Percentiles rank a stretch among this genome's conserved stretches.
These are phyloP conservation scores for Thalassaphorura encarpata DNA, from an alignment of 1,140 invertebrate genomes.

Conservation along the genomic window DNA sequence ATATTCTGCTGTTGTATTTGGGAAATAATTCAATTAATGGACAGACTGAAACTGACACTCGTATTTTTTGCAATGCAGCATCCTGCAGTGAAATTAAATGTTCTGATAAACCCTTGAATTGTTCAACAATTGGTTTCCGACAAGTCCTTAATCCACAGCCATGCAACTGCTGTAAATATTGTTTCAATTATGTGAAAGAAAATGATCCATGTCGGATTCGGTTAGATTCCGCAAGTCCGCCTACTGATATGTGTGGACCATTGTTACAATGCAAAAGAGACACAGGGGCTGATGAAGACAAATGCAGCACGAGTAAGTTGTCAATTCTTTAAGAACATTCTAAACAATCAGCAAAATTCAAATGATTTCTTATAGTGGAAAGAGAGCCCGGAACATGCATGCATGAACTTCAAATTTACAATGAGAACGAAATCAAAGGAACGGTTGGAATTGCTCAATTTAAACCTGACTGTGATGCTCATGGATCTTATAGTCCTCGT, in stretches of 20 bases:
- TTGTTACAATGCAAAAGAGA: slow-evolving; percentile 12
- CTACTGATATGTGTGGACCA: slow-evolving; percentile 25
- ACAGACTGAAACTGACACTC: background rate
- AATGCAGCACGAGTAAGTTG: slow-evolving; percentile 16
- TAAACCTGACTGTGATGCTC: slow-evolving; percentile 23
- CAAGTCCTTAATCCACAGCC: slow-evolving; percentile 18
- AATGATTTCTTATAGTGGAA: slow-evolving; percentile 1
- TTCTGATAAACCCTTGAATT: slow-evolving; percentile 7
- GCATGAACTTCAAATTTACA: background rate
- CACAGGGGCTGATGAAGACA: background rate
- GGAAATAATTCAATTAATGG: background rate
- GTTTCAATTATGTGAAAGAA: slow-evolving; percentile 26
- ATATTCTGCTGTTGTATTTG: background rate
- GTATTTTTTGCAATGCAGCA: slow-evolving; percentile 7
- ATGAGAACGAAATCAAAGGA: slow-evolving; percentile 3
- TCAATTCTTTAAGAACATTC: background rate
- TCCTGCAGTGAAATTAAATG: slow-evolving; percentile 15
- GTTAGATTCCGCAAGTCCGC: background rate
- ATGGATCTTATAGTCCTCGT: slow-evolving; percentile 15
- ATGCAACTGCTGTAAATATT: slow-evolving; percentile 30
- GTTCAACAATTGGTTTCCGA: slow-evolving; percentile 17
- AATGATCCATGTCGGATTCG: background rate
- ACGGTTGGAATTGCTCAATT: slow-evolving; percentile 21
- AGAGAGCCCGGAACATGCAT: slow-evolving; percentile 5
- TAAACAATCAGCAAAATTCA: background rate